These are phyloP conservation scores for Avahi laniger DNA, from an alignment of 2,797 vertebrate genomes.

Conservation along the genomic window DNA sequence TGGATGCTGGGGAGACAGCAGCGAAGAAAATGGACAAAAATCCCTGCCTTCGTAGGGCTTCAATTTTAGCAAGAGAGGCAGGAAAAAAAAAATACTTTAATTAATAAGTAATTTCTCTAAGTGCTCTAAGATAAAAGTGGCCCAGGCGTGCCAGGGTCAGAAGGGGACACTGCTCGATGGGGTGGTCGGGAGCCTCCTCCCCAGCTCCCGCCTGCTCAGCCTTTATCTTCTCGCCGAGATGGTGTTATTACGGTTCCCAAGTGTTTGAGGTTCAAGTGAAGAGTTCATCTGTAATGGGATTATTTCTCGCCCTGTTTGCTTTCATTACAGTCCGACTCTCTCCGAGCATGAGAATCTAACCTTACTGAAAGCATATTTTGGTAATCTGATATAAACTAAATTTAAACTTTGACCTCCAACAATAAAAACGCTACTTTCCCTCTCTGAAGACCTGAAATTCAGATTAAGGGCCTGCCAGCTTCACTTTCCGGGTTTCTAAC, in stretches of 20 bases:
- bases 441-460: slow-evolving; percentile 79
- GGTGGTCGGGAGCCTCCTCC: not conserved
- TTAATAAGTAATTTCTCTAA: not conserved
- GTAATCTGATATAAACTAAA: slow-evolving; percentile 89
- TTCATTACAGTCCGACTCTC: slow-evolving; percentile 85
- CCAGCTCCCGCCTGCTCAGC: not conserved
- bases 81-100: not conserved
- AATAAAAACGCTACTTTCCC: slow-evolving; percentile 84
- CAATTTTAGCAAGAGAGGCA: not conserved
- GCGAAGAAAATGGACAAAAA: not conserved
- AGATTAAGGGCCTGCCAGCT: slow-evolving; percentile 83
- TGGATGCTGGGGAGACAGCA: fast-evolving
- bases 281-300: slow-evolving; percentile 88
- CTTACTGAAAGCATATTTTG: slow-evolving; percentile 86
- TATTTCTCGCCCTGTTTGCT: slow-evolving; percentile 87
- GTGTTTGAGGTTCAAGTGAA: slow-evolving; percentile 85
- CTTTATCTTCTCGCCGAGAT: slow-evolving; percentile 75
- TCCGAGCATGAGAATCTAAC: slow-evolving; percentile 88
- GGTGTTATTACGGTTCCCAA: slow-evolving; percentile 84
- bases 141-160: not conserved
- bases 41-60: not conserved
- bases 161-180: fast-evolving
- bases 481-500: slow-evolving; percentile 83
- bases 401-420: slow-evolving; percentile 86
- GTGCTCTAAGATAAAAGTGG: not conserved